Conservation (phyloP, 2,113 vertebrate genomes). For the Dascyllus trimaculatus region DNA sequence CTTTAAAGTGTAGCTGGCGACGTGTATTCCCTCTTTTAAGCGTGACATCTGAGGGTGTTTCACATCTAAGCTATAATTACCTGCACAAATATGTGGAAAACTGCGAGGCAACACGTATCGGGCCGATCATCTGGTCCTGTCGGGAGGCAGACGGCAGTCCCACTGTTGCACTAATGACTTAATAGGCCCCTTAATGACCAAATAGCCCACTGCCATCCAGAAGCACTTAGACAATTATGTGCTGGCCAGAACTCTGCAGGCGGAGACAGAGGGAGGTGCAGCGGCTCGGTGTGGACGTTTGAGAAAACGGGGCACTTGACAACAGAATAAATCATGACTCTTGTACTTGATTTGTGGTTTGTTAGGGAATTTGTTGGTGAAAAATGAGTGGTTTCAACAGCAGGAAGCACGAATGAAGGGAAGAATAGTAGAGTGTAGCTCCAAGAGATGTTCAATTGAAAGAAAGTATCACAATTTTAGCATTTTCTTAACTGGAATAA, state of each 20-base stretch:
- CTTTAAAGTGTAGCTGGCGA: slow-evolving; percentile 68
- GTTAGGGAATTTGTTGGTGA: background rate
- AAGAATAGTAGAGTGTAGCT: background rate
- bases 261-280: slow-evolving; percentile 41
- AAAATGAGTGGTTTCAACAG: slow-evolving; percentile 14
- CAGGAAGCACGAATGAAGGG: background rate
- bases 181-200: slow-evolving; percentile 85
- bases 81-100: slow-evolving; percentile 76
- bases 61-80: slow-evolving; percentile 78
- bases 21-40: slow-evolving; percentile 61
- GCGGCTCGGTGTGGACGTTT: slow-evolving; percentile 19
- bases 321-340: slow-evolving; percentile 33
- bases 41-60: slow-evolving; percentile 74
- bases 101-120: slow-evolving; percentile 71
- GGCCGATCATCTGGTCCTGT: slow-evolving; percentile 74
- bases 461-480: slow-evolving; percentile 31
- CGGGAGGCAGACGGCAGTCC: slow-evolving; percentile 75
- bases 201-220: slow-evolving; percentile 85
- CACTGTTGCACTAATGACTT: slow-evolving; percentile 84
- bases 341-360: slow-evolving; percentile 29
- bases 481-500: slow-evolving; percentile 50
- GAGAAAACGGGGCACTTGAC: slow-evolving; percentile 52
- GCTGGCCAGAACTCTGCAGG: slow-evolving; percentile 74
- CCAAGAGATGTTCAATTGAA: slow-evolving; percentile 44
- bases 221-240: slow-evolving; percentile 85